Evolutionary conservation across 2,113 vertebrate species (phyloP).

Genomic region (Suricata suricatta): DNA sequence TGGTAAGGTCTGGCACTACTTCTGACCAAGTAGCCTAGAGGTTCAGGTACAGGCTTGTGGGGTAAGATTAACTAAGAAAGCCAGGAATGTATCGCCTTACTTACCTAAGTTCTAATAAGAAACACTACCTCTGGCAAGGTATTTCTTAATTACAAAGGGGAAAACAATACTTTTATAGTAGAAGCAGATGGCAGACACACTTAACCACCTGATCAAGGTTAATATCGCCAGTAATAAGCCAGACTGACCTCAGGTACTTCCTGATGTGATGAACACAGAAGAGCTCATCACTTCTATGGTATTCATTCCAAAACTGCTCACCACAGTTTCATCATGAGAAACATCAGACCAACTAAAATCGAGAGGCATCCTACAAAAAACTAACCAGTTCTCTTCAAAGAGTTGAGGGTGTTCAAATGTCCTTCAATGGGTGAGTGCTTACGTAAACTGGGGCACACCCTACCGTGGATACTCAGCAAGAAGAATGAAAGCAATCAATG

Average conservation of each 20-base stretch:
- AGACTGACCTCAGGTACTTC: not conserved
- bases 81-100: not conserved
- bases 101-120: not conserved
- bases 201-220: not conserved
- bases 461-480: not conserved
- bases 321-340: not conserved
- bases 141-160: not conserved
- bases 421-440: not conserved
- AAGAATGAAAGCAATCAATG: not conserved
- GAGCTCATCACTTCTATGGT: not conserved
- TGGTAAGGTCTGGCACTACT: not conserved
- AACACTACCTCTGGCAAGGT: not conserved
- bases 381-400: not conserved
- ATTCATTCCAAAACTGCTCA: not conserved
- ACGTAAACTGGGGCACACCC: not conserved
- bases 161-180: not conserved
- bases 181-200: not conserved
- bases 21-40: not conserved
- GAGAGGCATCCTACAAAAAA: not conserved
- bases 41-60: not conserved
- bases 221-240: not conserved
- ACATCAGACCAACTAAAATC: not conserved
- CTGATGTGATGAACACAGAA: not conserved
- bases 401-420: not conserved
- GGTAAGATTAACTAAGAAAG: not conserved